Percentiles rank a stretch among this genome's conserved stretches.
Evolutionary conservation across 1,140 invertebrate genomes (phyloP).

Genomic region (Eumaeus atala): DNA sequence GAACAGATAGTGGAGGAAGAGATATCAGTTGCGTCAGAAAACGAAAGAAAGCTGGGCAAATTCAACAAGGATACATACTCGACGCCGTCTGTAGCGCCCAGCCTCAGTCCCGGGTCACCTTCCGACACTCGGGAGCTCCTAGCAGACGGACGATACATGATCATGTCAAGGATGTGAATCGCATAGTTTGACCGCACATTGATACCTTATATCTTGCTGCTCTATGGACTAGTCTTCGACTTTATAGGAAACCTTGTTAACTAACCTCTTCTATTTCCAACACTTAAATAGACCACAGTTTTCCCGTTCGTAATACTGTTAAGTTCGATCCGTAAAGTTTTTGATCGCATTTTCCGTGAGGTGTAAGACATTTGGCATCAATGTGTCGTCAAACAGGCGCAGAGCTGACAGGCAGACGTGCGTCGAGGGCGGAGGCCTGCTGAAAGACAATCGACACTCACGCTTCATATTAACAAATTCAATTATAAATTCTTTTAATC

Average conservation of each 20-base stretch:
- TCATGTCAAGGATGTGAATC: slow-evolving; percentile 69
- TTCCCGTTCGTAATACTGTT: slow-evolving; percentile 9
- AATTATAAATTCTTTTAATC: slow-evolving; percentile 3
- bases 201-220: slow-evolving; percentile 39
- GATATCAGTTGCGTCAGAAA: slow-evolving; percentile 62
- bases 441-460: slow-evolving; percentile 20
- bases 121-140: slow-evolving; percentile 80
- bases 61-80: slow-evolving; percentile 69
- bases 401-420: slow-evolving; percentile 18
- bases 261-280: slow-evolving; percentile 7
- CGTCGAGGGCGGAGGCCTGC: slow-evolving; percentile 19
- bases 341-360: slow-evolving; percentile 25
- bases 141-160: slow-evolving; percentile 72
- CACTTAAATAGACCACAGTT: too few species aligned
- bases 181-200: slow-evolving; percentile 38
- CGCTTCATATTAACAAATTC: slow-evolving; percentile 19
- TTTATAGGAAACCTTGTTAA: slow-evolving; percentile 36
- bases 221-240: slow-evolving; percentile 39
- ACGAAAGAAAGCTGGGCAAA: slow-evolving; percentile 51
- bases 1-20: slow-evolving; percentile 78
- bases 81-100: slow-evolving; percentile 75
- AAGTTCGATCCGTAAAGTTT: slow-evolving; percentile 13
- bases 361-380: slow-evolving; percentile 36
- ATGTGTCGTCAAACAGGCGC: slow-evolving; percentile 38
- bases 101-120: slow-evolving; percentile 79